Conservation (phyloP, 2,797 vertebrate species). For the Acipenser oxyrinchus region DNA sequence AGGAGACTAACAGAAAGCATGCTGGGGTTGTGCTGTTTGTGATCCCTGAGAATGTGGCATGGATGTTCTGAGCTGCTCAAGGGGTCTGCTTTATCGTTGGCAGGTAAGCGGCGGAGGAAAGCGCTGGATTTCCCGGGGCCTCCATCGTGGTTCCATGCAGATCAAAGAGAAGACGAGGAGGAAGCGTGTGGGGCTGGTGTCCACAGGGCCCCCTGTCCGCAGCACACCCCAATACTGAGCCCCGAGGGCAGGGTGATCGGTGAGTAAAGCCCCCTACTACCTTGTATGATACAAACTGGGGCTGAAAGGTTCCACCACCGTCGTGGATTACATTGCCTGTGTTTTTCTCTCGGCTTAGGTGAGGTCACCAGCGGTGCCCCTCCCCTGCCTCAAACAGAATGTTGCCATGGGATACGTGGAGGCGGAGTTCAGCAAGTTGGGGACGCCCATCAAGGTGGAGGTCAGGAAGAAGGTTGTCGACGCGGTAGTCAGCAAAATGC, state of each 20-base stretch:
- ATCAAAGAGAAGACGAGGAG: constrained; percentile 77
- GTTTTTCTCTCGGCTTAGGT: constrained; percentile 46
- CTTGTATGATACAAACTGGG: not conserved
- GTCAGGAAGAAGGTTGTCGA: constrained; percentile 80
- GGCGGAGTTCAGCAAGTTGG: constrained; percentile 55
- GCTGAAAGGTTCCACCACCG: not conserved
- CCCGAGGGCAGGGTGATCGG: constrained; percentile 73
- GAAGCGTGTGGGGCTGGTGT: constrained; percentile 79
- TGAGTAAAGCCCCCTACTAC: constrained; percentile 40
- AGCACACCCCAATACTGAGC: constrained; percentile 73
- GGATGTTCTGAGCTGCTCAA: no score
- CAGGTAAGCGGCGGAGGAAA: constrained; percentile 80
- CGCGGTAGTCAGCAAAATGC: constrained; percentile 82
- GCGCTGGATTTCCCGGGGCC: constrained; percentile 80
- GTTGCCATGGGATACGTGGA: constrained; percentile 92
- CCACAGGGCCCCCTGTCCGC: constrained; percentile 78
- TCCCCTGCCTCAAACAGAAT: constrained; percentile 86
- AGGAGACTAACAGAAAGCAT: no score
- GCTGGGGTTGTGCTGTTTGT: no score
- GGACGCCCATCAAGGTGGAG: constrained; percentile 73
- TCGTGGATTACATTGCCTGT: not conserved
- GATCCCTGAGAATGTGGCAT: no score
- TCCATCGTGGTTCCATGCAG: constrained; percentile 75
- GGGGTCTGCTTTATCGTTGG: not conserved
- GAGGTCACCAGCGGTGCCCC: constrained; percentile 91